phyloP scores from a whole-genome alignment of 1,140 invertebrate species.

The Leptinotarsa texana region DNA sequence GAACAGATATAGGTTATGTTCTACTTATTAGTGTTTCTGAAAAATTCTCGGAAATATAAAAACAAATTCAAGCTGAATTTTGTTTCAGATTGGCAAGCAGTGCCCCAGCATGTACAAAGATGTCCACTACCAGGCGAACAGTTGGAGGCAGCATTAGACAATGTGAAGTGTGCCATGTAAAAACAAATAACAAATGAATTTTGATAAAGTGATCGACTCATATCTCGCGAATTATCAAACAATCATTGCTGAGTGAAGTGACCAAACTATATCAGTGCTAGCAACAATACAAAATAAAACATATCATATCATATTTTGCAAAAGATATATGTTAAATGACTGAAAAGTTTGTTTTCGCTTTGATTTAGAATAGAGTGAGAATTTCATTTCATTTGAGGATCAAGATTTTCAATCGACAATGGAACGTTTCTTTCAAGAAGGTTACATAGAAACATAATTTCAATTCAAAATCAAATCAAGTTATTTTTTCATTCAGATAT shows the following conservation, averaged over 20 bases:
- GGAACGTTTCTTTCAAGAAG: neutral
- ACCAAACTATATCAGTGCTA: constrained; percentile 26
- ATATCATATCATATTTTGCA: constrained; percentile 26
- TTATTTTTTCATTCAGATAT: too few species aligned
- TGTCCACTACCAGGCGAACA: constrained; percentile 82
- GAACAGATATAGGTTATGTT: too few species aligned
- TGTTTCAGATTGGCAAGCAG: constrained; percentile 71
- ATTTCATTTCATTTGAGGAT: neutral
- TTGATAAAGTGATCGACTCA: neutral
- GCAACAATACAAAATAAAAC: constrained; percentile 28
- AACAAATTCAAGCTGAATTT: constrained; percentile 28
- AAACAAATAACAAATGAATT: neutral
- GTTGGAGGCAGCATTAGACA: constrained; percentile 68
- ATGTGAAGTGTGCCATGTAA: neutral
- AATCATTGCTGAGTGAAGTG: constrained; percentile 25
- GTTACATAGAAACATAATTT: too few species aligned
- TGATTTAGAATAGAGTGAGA: neutral
- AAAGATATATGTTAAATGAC: constrained; percentile 17
- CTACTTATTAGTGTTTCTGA: too few species aligned
- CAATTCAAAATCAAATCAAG: too few species aligned
- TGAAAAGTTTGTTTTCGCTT: neutral
- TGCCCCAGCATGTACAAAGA: constrained; percentile 86
- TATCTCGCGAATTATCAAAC: constrained; percentile 10
- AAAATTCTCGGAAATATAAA: too few species aligned
- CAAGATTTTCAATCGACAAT: neutral